Percentiles rank a stretch among this genome's conserved stretches.
Conservation (phyloP, 2,113 vertebrate genomes). For the Rousettus leschenaultii region DNA sequence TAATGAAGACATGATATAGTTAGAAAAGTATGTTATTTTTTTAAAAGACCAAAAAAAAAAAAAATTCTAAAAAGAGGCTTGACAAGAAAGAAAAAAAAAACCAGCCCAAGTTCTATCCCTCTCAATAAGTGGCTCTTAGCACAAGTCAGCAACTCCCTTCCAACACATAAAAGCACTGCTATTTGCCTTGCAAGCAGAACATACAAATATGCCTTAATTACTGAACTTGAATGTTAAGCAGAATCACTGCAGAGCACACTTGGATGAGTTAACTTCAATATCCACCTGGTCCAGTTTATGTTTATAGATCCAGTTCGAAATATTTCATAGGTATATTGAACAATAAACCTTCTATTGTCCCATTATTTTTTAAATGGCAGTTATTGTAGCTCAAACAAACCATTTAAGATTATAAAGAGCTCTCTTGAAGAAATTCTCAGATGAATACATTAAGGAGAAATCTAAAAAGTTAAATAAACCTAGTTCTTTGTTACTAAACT, state of each 20-base stretch:
- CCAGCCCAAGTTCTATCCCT: constrained; percentile 23
- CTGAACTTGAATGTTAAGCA: constrained; percentile 1
- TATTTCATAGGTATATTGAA: neutral
- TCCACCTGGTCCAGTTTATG: constrained; percentile 55
- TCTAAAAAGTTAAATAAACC: neutral
- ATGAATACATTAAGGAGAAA: constrained; percentile 38
- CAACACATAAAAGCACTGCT: neutral
- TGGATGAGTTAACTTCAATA: constrained; percentile 5
- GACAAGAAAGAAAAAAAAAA: neutral
- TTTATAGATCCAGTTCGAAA: constrained; percentile 49
- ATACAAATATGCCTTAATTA: neutral
- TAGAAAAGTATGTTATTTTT: neutral
- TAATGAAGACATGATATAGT: constrained; percentile 70
- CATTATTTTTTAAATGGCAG: constrained; percentile 45
- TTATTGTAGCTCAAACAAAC: constrained; percentile 41
- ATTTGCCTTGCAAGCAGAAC: neutral
- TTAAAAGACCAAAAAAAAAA: neutral
- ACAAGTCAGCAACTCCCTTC: neutral
- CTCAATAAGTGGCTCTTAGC: neutral
- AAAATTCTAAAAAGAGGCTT: constrained; percentile 38
- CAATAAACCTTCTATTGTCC: neutral
- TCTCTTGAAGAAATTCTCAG: neutral
- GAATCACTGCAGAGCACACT: constrained; percentile 30
- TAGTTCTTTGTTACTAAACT: constrained; percentile 33
- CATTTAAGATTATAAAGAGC: neutral